Base-by-base conservation (phyloP, 2,888 invertebrate genomes). In the Plusia festucae region DNA sequence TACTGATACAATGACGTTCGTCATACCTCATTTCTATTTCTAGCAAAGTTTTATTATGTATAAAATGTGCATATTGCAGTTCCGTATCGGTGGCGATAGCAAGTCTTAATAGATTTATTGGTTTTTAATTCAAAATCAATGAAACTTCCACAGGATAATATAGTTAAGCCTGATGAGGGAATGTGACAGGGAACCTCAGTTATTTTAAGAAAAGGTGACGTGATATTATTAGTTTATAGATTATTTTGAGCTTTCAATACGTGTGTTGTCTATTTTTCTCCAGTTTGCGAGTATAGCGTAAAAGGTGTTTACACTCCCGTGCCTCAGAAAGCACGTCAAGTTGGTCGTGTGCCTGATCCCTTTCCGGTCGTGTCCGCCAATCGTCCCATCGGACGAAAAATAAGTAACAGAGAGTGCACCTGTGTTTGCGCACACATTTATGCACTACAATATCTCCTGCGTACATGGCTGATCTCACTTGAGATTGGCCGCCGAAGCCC, bases 391-490 rank as follows among this genome's bases (percentile, higher is more conserved):
- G n/a, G n/a, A n/a, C n/a, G n/a, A n/a, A n/a, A n/a, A n/a, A n/a
- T n/a, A n/a, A n/a, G n/a, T n/a, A n/a, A n/a, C n/a, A n/a, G n/a
- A n/a, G n/a, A n/a, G n/a, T n/a, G n/a, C n/a, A n/a, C n/a, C n/a
- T n/a, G n/a, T n/a, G n/a, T n/a, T n/a, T n/a, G n/a, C n/a, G n/a
- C n/a, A n/a, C n/a, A n/a, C n/a, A n/a, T n/a, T n/a, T n/a, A n/a
- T n/a, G n/a, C n/a, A n/a, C n/a, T n/a, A n/a, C n/a, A n/a, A n/a
- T n/a, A n/a, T n/a, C n/a, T n/a, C n/a, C n/a, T n/a, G n/a, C n/a
- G n/a, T 20, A 11, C 24, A 46, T 34, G 58, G n/a, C n/a, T 70
- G 58, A 54, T 58, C 49, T 54, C 58, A 27, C 27, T n/a, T 7
- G 6, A 15, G 44, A 32, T n/a, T n/a, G n/a, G n/a, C n/a, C n/a